phyloP scores from a whole-genome alignment of 2,113 vertebrate genomes.

The Corythornis madagascariensis region DNA sequence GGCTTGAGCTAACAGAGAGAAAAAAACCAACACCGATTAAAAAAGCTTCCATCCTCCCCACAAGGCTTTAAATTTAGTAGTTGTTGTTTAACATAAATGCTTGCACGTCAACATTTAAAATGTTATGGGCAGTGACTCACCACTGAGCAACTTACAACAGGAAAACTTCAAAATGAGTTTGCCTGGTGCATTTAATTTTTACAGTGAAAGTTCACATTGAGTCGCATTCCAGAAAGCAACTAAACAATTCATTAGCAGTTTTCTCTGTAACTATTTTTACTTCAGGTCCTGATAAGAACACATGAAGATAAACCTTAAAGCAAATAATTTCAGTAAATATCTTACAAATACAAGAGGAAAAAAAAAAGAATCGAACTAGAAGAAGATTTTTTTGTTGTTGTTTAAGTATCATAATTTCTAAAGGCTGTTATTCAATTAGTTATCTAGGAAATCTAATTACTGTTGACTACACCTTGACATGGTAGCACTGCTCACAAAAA shows the following conservation, averaged over 20 bases:
- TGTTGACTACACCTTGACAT: not conserved
- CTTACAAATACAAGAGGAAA: not conserved
- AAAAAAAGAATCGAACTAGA: not conserved
- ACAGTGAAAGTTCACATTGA: not conserved
- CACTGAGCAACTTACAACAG: not conserved
- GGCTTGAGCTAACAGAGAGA: not conserved
- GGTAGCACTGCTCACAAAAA: not conserved
- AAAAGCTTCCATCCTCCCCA: not conserved
- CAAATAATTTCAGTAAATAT: not conserved
- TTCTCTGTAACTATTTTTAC: not conserved
- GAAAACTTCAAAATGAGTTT: constrained; percentile 9
- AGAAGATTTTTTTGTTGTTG: not conserved
- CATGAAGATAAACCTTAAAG: not conserved
- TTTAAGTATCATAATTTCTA: not conserved
- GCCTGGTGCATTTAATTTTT: not conserved
- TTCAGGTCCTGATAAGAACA: not conserved
- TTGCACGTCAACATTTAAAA: not conserved
- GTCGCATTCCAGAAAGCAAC: not conserved
- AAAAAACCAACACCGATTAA: not conserved
- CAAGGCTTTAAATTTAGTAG: not conserved
- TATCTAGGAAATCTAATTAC: constrained; percentile 14
- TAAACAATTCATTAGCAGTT: not conserved
- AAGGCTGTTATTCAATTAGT: not conserved
- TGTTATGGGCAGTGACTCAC: constrained; percentile 10
- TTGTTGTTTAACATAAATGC: not conserved